Conservation (phyloP, 2,113 vertebrate genomes). For the Gulo gulo region DNA sequence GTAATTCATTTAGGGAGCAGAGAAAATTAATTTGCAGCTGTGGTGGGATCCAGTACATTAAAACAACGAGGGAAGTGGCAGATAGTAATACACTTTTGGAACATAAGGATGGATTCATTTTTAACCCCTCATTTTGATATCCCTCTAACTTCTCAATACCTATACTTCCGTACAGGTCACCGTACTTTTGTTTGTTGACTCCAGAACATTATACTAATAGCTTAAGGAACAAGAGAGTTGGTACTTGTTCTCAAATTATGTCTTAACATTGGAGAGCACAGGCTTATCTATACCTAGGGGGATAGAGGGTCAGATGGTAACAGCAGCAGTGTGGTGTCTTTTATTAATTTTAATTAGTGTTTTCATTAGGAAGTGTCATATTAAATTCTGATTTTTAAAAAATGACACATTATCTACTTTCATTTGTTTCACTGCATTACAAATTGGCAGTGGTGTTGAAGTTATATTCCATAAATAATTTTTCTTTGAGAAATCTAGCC, state of each 20-base stretch:
- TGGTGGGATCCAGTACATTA: constrained; percentile 43
- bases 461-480: background rate
- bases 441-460: background rate
- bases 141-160: background rate
- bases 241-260: background rate
- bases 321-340: background rate
- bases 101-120: background rate
- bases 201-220: background rate
- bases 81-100: constrained; percentile 17
- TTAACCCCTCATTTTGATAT: constrained; percentile 8
- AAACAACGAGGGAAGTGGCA: constrained; percentile 29
- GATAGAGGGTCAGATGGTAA: background rate
- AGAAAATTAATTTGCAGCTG: constrained; percentile 76
- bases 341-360: constrained; percentile 68
- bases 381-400: constrained; percentile 41
- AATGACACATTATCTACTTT: constrained; percentile 13
- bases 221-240: background rate
- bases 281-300: background rate
- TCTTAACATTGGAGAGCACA: background rate
- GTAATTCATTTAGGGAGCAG: constrained; percentile 76
- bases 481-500: background rate
- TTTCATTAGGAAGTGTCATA: constrained; percentile 55
- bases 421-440: constrained; percentile 26
- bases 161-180: background rate
- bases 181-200: background rate